Conservation (phyloP, 2,797 vertebrate genomes). For the Meda fulgida region DNA sequence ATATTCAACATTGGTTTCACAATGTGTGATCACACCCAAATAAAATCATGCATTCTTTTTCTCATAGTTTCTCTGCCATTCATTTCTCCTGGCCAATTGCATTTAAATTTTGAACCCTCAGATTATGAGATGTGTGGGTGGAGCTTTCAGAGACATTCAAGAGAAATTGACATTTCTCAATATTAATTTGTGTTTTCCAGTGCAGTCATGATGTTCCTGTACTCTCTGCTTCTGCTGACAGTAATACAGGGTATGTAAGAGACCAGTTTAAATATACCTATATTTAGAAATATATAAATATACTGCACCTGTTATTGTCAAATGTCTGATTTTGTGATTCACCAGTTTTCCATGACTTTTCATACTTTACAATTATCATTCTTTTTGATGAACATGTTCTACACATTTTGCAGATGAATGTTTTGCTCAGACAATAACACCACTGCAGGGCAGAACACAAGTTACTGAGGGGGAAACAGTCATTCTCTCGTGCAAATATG, state of each 20-base stretch:
- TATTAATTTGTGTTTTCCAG: not conserved
- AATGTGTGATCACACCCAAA: not conserved
- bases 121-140: not conserved
- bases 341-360: not conserved
- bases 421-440: constrained; percentile 9
- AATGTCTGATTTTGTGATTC: not conserved
- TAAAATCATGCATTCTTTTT: not conserved
- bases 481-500: constrained; percentile 44
- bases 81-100: not conserved
- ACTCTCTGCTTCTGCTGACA: constrained; percentile 1
- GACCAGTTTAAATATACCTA: not conserved
- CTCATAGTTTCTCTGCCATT: not conserved
- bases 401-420: constrained; percentile 20
- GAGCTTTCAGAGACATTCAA: not conserved
- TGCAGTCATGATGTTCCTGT: constrained; percentile 11
- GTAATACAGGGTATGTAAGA: not conserved
- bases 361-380: not conserved
- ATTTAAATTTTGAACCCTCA: not conserved
- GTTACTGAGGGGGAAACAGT: constrained; percentile 10
- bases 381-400: too few relatives aligned
- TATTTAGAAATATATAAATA: not conserved
- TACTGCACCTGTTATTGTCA: not conserved
- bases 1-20: not conserved
- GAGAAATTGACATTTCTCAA: not conserved
- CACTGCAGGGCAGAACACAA: constrained; percentile 2